Percentiles rank a stretch among this genome's conserved stretches.
Conservation (phyloP, 1,140 invertebrate species). For the Procambarus virginalis region DNA sequence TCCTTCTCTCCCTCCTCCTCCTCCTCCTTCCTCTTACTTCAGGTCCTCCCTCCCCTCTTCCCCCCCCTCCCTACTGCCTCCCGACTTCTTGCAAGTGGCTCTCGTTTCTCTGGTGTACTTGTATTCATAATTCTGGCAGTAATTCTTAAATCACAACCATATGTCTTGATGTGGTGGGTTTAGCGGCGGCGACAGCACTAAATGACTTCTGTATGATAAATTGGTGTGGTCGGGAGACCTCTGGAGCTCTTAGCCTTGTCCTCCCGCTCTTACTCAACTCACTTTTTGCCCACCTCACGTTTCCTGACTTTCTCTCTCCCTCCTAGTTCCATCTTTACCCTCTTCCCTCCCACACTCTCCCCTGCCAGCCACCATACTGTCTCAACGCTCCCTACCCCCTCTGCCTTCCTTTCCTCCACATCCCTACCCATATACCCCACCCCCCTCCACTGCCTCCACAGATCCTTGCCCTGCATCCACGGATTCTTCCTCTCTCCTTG, state of each 20-base stretch:
- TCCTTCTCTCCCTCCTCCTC: not conserved
- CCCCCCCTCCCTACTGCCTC: not conserved
- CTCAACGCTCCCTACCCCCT: not conserved
- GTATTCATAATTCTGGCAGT: slow-evolving; percentile 57
- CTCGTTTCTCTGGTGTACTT: slow-evolving; percentile 46
- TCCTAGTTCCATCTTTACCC: no score
- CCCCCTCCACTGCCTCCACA: not conserved
- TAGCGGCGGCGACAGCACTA: slow-evolving; percentile 28
- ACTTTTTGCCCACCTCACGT: not conserved
- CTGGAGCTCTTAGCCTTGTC: not conserved
- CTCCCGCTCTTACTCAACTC: slow-evolving; percentile 9
- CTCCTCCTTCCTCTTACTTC: not conserved
- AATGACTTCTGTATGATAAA: slow-evolving; percentile 65
- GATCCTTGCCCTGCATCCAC: not conserved
- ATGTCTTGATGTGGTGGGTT: slow-evolving; percentile 51
- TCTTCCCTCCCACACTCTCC: not conserved
- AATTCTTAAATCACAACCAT: slow-evolving; percentile 64
- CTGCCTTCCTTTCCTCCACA: not conserved
- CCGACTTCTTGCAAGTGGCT: not conserved
- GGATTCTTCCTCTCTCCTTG: not conserved
- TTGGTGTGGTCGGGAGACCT: not conserved
- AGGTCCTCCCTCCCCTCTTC: not conserved
- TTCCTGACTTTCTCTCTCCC: not conserved
- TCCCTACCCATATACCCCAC: not conserved
- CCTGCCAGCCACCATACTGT: not conserved